Percentiles rank a stretch among this genome's conserved stretches.
phyloP scores from a whole-genome alignment of 2,888 invertebrate species.

The Volucella inflata region DNA sequence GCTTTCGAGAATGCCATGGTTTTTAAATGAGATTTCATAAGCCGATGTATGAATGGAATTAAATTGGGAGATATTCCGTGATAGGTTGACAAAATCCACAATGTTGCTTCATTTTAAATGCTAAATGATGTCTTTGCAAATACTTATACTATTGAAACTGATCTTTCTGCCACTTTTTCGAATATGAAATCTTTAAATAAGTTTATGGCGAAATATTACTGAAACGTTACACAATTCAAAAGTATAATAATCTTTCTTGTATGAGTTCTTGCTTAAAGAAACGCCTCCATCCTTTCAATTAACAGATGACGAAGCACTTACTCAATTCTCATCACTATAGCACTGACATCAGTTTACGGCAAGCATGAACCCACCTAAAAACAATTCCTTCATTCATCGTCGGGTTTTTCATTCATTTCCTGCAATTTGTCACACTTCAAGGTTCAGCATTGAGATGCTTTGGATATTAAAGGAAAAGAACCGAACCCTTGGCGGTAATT shows the following conservation, averaged over 20 bases:
- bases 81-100: too few species aligned
- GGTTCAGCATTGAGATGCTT: constrained; percentile 62
- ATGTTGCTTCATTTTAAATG: too few species aligned
- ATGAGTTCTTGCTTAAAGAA: too few species aligned
- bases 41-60: neutral
- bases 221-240: too few species aligned
- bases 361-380: constrained; percentile 20
- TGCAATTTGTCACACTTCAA: constrained; percentile 73
- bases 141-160: too few species aligned
- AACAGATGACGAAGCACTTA: neutral
- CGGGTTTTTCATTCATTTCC: constrained; percentile 59
- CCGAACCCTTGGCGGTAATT: constrained; percentile 37
- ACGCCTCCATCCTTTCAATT: too few species aligned
- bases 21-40: neutral
- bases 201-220: too few species aligned
- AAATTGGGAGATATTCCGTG: neutral
- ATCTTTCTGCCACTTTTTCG: too few species aligned
- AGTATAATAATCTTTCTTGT: too few species aligned
- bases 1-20: neutral
- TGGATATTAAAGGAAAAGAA: constrained; percentile 52
- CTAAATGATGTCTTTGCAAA: too few species aligned
- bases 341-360: constrained; percentile 13
- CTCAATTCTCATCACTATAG: neutral
- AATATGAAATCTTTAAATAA: too few species aligned
- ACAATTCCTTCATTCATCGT: constrained; percentile 51